Conservation (phyloP, 2,797 vertebrate species). For the Euthynnus affinis region DNA sequence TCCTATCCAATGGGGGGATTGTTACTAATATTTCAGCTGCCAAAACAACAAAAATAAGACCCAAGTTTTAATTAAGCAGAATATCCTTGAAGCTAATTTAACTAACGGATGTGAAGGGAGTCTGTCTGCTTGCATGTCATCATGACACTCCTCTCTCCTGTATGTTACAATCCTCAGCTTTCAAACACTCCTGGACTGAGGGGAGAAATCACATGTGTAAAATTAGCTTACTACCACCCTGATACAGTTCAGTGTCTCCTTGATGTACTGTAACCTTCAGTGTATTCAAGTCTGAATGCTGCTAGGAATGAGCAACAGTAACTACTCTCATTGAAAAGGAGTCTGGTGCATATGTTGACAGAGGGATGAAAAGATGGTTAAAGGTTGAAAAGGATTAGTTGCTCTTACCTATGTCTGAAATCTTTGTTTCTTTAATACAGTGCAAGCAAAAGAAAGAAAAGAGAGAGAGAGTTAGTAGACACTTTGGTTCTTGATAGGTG, state of each 20-base stretch:
- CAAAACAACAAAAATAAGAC: background rate
- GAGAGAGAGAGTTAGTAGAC: conserved; percentile 69
- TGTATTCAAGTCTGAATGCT: background rate
- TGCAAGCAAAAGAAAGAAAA: conserved; percentile 55
- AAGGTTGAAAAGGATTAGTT: conserved; percentile 49
- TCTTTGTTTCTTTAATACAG: conserved; percentile 98
- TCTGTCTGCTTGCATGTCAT: background rate
- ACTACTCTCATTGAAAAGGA: background rate
- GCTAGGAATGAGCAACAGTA: conserved; percentile 8
- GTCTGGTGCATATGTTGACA: background rate
- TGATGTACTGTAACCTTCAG: background rate
- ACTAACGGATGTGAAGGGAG: background rate
- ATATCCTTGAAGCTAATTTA: background rate
- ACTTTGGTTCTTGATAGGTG: conserved; percentile 5
- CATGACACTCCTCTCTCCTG: background rate
- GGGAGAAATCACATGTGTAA: background rate
- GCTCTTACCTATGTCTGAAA: conserved; percentile 99
- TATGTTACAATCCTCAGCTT: conserved; percentile 11
- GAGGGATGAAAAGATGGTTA: conserved; percentile 18
- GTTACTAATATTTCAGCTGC: no score
- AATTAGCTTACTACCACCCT: conserved; percentile 12
- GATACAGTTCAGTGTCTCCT: background rate
- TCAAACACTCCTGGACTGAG: background rate
- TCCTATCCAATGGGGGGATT: no score
- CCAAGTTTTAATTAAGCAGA: background rate